These are phyloP conservation scores for Anolis carolinensis DNA, from an alignment of 2,113 vertebrate species.

Conservation along the genomic window DNA sequence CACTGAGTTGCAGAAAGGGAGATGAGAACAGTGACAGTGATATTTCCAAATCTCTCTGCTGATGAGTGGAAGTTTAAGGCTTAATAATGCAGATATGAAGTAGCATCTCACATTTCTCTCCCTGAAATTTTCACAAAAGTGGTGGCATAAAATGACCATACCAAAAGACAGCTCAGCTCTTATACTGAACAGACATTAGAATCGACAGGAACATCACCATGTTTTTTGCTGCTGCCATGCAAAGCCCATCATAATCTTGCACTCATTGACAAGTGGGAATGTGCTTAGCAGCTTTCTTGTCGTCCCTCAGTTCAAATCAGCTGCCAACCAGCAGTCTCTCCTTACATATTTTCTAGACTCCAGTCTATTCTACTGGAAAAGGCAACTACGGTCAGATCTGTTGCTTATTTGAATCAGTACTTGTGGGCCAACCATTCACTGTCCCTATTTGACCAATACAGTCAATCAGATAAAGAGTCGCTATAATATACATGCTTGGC, in stretches of 20 bases:
- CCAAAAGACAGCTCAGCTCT: fast-evolving
- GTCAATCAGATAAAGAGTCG: too few relatives aligned
- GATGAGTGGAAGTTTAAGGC: neutral
- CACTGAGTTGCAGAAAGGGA: neutral
- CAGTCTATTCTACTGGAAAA: neutral
- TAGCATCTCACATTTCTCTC: fast-evolving
- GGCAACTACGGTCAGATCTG: neutral
- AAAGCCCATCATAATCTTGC: fast-evolving
- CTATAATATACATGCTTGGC: too few relatives aligned
- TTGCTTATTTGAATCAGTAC: neutral
- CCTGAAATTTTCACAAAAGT: fast-evolving
- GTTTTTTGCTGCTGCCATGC: fast-evolving
- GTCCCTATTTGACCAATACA: too few relatives aligned
- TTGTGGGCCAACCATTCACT: neutral
- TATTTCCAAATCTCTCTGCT: fast-evolving
- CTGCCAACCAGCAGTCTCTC: fast-evolving
- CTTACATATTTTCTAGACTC: neutral
- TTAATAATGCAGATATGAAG: fast-evolving
- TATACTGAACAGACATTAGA: fast-evolving
- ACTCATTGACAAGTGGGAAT: fast-evolving
- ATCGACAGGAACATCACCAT: fast-evolving
- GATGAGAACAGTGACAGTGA: too few relatives aligned
- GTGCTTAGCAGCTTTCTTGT: neutral
- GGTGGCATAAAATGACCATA: neutral
- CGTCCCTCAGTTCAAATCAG: fast-evolving